Evolutionary conservation across 2,888 invertebrate species (phyloP).

Genomic region (Neoaliturus tenellus): DNA sequence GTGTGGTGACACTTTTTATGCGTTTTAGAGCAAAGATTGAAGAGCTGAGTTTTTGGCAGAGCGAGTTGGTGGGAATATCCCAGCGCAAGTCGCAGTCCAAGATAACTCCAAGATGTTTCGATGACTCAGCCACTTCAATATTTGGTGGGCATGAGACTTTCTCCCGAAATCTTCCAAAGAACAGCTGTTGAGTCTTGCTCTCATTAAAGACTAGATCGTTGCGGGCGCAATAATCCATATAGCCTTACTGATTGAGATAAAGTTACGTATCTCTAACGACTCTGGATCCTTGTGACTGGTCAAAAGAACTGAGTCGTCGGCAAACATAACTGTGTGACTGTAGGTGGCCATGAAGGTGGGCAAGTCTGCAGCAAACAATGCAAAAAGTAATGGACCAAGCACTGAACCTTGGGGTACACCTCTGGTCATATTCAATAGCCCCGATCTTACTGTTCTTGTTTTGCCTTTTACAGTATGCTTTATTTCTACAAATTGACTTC

Average conservation of each 20-base stretch:
- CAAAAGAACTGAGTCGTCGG: constrained; percentile 12
- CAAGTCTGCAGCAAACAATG: background rate
- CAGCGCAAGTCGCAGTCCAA: background rate
- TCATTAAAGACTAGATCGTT: constrained; percentile 36
- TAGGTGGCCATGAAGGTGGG: background rate
- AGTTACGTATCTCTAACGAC: background rate
- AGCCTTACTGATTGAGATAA: background rate
- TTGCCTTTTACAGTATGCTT: background rate
- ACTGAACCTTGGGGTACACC: constrained; percentile 36
- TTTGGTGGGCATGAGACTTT: background rate
- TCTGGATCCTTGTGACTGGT: background rate
- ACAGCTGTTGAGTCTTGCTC: constrained; percentile 1
- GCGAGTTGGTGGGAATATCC: background rate
- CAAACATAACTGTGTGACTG: constrained; percentile 1
- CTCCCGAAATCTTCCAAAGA: background rate
- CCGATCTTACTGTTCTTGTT: background rate
- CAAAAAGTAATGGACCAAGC: background rate
- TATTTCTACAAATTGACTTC: constrained; percentile 8
- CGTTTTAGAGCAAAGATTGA: background rate
- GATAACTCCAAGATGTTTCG: constrained; percentile 12
- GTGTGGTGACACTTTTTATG: background rate
- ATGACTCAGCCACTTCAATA: background rate
- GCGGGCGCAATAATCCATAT: constrained; percentile 3
- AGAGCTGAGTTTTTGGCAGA: background rate
- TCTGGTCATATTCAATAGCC: background rate